A percentile compares a stretch with the other conserved stretches of the same genome.
Conservation (phyloP, 2,797 vertebrate species). For the Channallabes apus region DNA sequence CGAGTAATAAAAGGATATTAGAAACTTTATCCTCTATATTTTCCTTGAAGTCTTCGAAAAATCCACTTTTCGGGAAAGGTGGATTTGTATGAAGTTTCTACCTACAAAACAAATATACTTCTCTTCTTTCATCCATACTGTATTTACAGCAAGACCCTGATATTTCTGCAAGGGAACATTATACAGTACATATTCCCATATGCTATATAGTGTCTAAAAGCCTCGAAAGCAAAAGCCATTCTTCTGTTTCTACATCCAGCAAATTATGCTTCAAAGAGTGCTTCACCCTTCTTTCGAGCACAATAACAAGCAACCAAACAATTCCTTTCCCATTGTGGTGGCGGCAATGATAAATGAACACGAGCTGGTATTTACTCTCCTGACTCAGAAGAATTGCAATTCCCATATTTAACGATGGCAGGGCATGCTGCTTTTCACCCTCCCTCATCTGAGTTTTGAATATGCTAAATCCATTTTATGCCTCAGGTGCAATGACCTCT, state of each 20-base stretch:
- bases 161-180: not conserved
- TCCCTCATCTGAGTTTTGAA: conserved; percentile 31
- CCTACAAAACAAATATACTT: not conserved
- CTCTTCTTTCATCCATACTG: not conserved
- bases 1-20: not conserved
- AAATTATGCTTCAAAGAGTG: conserved; percentile 6
- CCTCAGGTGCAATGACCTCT: conserved; percentile 45
- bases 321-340: conserved; percentile 32
- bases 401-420: conserved; percentile 37
- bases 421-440: conserved; percentile 8
- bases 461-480: conserved; percentile 40
- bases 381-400: conserved; percentile 26
- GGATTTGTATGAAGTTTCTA: not conserved
- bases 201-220: not conserved
- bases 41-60: not conserved
- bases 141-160: not conserved
- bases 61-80: not conserved
- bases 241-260: not conserved
- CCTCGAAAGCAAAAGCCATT: not conserved
- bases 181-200: not conserved
- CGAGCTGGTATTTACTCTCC: conserved; percentile 33
- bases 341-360: conserved; percentile 31
- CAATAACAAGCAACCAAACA: conserved; percentile 38
- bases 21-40: not conserved
- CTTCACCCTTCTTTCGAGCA: not conserved